Base-by-base conservation (phyloP, 2,113 vertebrate species). In the Pheucticus melanocephalus region DNA sequence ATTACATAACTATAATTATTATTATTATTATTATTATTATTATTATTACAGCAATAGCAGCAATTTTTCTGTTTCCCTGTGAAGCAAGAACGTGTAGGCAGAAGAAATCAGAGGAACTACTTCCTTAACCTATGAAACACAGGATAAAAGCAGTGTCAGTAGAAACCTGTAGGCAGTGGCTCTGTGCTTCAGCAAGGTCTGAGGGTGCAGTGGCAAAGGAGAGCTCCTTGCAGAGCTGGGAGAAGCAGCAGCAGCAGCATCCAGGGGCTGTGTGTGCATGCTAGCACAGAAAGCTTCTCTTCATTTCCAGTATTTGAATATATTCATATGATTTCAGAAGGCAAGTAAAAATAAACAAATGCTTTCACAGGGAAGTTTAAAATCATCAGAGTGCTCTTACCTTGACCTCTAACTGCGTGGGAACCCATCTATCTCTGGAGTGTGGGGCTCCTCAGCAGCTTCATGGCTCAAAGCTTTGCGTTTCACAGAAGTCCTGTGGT, bases 11-110 rank as follows among this genome's bases (percentile, higher is more conserved):
- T 40, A 25, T 78, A 73, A 70, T 47, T 30, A 35, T 75, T 53
- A n/a, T 75, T 45, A 35, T n/a, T n/a, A 70, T 75, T 47, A 35
- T 39, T 39, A 37, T 75, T 47, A 35, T 39, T 39, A 37, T 37
- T 37, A 39, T 75, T 47, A 35, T 75, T 53, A 31, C 30, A 54
- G 51, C 28, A 76, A 37, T 37, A 51, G 4, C 13, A n/a, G 59
- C 17, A 37, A n/a, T 73, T 73, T 80, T 68, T 82, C 48, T 61
- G 24, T 82, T 93, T 82, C 39, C 6, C 12, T 37, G 31, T 24
- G 37, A 56, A 63, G 37, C 14, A 3, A 86, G n/a, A 79, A 48
- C 0, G 0, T 3, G 24, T 17, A 56, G 50, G n/a, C 17, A 57
- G 68, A 88, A 72, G 12, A 76, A 92, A 57, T 35, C 2, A 51